Evolutionary conservation across 1,140 invertebrate species (phyloP).

Genomic region (Formica exsecta): DNA sequence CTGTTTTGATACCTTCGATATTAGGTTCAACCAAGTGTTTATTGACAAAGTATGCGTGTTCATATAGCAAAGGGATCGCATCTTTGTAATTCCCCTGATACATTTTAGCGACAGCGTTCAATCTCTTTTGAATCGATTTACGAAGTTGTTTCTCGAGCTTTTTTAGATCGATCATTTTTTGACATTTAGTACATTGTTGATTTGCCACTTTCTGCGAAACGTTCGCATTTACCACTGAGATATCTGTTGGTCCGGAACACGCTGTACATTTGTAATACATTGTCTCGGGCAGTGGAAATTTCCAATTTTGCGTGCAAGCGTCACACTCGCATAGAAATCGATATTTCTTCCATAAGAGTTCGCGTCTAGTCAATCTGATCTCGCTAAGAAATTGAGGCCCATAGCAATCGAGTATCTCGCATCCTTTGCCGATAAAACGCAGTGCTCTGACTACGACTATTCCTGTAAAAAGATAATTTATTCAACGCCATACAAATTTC

Average conservation of each 20-base stretch:
- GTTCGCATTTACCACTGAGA: not conserved
- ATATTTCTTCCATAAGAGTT: slow-evolving; percentile 87
- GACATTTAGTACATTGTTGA: slow-evolving; percentile 71
- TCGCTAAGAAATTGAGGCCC: slow-evolving; percentile 87
- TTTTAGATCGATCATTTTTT: slow-evolving; percentile 70
- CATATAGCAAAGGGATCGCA: slow-evolving; percentile 79
- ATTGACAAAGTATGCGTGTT: slow-evolving; percentile 79
- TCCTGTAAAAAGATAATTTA: slow-evolving; percentile 78
- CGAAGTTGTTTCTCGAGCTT: slow-evolving; percentile 74
- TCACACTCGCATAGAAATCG: slow-evolving; percentile 88
- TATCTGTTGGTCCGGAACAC: slow-evolving; percentile 53
- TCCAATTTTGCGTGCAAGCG: slow-evolving; percentile 87
- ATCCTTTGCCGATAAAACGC: slow-evolving; percentile 84
- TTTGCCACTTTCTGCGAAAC: not conserved
- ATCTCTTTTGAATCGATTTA: slow-evolving; percentile 79
- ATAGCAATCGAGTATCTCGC: slow-evolving; percentile 89
- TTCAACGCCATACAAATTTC: not conserved
- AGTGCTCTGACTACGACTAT: slow-evolving; percentile 86
- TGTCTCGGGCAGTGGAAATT: slow-evolving; percentile 70
- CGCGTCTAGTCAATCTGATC: slow-evolving; percentile 80
- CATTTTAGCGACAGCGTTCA: slow-evolving; percentile 80
- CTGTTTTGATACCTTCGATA: slow-evolving; percentile 84
- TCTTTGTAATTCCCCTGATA: slow-evolving; percentile 80
- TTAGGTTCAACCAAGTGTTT: slow-evolving; percentile 78
- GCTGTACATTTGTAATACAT: slow-evolving; percentile 75